Conservation (phyloP, 1,140 invertebrate genomes). For the Listronotus bonariensis region DNA sequence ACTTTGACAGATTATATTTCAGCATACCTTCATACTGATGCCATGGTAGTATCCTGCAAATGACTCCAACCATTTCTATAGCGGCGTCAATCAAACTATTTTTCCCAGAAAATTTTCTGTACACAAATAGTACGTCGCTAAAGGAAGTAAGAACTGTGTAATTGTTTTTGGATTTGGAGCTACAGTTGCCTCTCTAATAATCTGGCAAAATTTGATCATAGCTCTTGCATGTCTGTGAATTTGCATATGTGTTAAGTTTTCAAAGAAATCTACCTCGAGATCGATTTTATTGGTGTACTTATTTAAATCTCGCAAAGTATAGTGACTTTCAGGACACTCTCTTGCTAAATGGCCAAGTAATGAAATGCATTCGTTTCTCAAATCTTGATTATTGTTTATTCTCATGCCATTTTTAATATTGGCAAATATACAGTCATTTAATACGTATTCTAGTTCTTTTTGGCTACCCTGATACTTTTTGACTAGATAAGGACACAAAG, state of each 20-base stretch:
- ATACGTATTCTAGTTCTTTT: constrained; percentile 65
- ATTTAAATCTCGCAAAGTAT: constrained; percentile 74
- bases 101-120: constrained; percentile 75
- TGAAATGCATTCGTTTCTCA: constrained; percentile 75
- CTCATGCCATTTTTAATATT: constrained; percentile 72
- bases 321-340: constrained; percentile 71
- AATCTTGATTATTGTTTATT: constrained; percentile 63
- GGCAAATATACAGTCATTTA: constrained; percentile 73
- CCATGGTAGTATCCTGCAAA: constrained; percentile 83
- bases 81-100: constrained; percentile 84
- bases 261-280: constrained; percentile 90
- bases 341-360: constrained; percentile 75
- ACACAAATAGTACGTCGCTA: constrained; percentile 79
- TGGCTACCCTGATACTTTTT: constrained; percentile 57
- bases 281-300: constrained; percentile 74
- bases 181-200: constrained; percentile 63
- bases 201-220: constrained; percentile 68
- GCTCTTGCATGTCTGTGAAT: constrained; percentile 81
- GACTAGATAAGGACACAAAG: constrained; percentile 64
- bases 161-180: constrained; percentile 70
- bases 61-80: constrained; percentile 73
- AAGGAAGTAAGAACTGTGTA: constrained; percentile 83
- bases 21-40: constrained; percentile 81
- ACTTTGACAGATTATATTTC: constrained; percentile 76
- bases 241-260: constrained; percentile 88